Base-by-base conservation (phyloP, 2,888 invertebrate genomes). In the Abrostola tripartita region DNA sequence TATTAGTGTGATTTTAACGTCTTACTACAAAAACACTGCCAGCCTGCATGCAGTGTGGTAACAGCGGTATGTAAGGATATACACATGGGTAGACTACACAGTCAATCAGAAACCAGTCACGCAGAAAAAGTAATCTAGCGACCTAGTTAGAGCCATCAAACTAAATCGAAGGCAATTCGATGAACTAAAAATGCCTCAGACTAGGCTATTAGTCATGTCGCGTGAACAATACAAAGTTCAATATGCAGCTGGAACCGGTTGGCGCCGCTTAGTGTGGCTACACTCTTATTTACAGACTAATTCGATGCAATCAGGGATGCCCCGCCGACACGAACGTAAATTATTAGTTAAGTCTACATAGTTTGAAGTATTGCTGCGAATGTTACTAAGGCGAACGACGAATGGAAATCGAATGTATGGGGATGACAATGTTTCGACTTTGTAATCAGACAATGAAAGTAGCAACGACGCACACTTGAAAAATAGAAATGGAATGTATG, bases 261-360 rank as follows among this genome's bases (percentile, higher is more conserved):
- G 50, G 50, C 42, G 41, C 74, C 71, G 80, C 65, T 68, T 73
- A 78, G 67, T 76, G 66, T 62, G 65, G 68, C 74, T 76, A 71
- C 79, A 71, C 78, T 78, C 78, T 78, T 79, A 76, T 79, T 78
- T 71, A 66, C 74, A 71, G 65, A 76, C 74, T 74, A 74, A 78
- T 80, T 76, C 68, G 62, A 71, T 72, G 68, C 67, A 65, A 77
- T 78, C 68, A 78, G 80, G 79, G 79, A 44, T 80, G 74, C 24
- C 24, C 24, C 24, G 67, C 76, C 11, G 50, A 60, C 36, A 37
- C 37, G 2, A 40, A 24, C 37, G 9, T 14, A 40, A n/a, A 41
- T 38, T 8, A 56, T 62, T 14, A 24, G 56, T 59, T 37, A 8
- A 41, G 44, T 47, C 52, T 6, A 66, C 24, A 14, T 56, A 55